phyloP scores from a whole-genome alignment of 2,113 vertebrate species.

The Colossoma macropomum region DNA sequence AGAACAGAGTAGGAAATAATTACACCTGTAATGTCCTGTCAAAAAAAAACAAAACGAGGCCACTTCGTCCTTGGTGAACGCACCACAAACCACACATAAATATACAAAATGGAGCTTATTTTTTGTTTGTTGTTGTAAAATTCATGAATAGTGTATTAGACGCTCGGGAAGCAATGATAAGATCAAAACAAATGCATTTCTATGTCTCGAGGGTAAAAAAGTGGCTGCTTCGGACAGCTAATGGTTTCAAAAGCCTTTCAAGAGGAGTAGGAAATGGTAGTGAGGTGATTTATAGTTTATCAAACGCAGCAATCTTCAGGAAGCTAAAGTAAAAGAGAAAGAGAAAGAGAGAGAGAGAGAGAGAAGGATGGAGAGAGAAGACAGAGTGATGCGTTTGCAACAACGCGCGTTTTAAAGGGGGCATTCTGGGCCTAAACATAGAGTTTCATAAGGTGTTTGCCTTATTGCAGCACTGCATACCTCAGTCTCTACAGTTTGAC shows the following conservation, averaged over 20 bases:
- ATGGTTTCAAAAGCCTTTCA: constrained; percentile 59
- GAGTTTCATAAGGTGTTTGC: too few species aligned
- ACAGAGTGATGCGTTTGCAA: background rate
- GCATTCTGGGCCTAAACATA: too few species aligned
- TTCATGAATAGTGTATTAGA: constrained; percentile 59
- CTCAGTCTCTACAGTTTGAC: too few species aligned
- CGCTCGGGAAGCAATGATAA: constrained; percentile 43
- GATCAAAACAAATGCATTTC: constrained; percentile 69
- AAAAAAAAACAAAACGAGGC: background rate
- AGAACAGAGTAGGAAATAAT: background rate
- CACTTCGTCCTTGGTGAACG: background rate
- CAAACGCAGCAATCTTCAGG: constrained; percentile 59
- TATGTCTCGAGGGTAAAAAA: constrained; percentile 50
- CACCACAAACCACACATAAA: background rate
- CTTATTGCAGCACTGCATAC: too few species aligned
- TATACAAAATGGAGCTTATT: background rate
- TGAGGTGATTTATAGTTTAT: constrained; percentile 61
- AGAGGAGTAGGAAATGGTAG: constrained; percentile 48
- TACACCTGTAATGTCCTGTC: background rate
- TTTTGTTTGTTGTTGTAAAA: constrained; percentile 33
- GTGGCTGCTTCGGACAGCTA: constrained; percentile 53
- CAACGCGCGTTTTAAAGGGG: background rate
- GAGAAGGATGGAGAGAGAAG: background rate
- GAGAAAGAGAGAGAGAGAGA: background rate
- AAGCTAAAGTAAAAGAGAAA: background rate